phyloP scores from a whole-genome alignment of 2,888 invertebrate genomes.

The Drosophila anceps region DNA sequence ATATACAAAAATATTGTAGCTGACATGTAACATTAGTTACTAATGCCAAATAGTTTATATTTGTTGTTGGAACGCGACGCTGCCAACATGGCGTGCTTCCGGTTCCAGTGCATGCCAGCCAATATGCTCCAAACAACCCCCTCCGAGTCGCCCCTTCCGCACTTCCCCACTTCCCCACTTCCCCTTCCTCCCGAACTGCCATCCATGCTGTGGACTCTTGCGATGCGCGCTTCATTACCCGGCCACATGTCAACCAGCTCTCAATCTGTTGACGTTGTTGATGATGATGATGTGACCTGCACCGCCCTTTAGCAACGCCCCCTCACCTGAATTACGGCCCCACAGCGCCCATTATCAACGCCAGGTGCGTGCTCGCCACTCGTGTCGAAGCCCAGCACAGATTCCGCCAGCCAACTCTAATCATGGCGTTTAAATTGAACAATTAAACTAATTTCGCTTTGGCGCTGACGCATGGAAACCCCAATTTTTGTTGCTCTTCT shows the following conservation, averaged over 20 bases:
- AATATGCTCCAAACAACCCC: neutral
- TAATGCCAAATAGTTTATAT: conserved; percentile 58
- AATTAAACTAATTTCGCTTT: conserved; percentile 71
- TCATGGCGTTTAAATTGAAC: conserved; percentile 74
- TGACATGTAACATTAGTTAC: conserved; percentile 47
- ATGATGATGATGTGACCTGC: conserved; percentile 18
- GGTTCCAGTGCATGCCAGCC: conserved; percentile 47
- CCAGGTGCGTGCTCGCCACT: conserved; percentile 70
- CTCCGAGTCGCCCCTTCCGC: neutral
- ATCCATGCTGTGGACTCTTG: conserved; percentile 22
- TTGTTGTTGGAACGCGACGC: conserved; percentile 55
- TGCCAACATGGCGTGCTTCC: conserved; percentile 69
- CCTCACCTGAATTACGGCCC: neutral
- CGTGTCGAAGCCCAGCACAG: conserved; percentile 51
- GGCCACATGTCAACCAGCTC: conserved; percentile 36
- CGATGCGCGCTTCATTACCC: conserved; percentile 51
- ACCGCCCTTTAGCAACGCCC: neutral
- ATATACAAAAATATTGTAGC: conserved; percentile 1
- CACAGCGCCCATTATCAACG: conserved; percentile 66
- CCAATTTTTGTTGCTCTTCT: neutral
- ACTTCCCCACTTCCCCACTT: neutral
- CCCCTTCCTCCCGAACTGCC: too few species aligned
- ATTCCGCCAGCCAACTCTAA: conserved; percentile 45
- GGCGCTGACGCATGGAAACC: conserved; percentile 47
- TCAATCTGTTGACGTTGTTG: conserved; percentile 25